A percentile compares a stretch with the other conserved stretches of the same genome.
phyloP scores from a whole-genome alignment of 1,140 invertebrate species.

The Ruditapes philippinarum region DNA sequence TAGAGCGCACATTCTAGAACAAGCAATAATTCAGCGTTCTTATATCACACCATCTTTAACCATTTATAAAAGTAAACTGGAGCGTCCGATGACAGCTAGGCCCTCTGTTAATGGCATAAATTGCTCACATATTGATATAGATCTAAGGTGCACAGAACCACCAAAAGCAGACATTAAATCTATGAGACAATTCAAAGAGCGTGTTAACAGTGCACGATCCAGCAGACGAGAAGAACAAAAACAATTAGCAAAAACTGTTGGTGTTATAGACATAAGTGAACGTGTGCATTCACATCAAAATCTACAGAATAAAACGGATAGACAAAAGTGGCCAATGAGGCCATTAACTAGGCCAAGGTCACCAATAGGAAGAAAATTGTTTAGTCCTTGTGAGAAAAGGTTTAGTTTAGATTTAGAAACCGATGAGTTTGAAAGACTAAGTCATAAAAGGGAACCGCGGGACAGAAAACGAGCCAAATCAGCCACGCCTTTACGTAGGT shows the following conservation, averaged over 20 bases:
- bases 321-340: slow-evolving; percentile 28
- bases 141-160: slow-evolving; percentile 29
- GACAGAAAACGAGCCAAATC: slow-evolving; percentile 28
- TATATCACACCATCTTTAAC: not conserved
- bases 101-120: not conserved
- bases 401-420: slow-evolving; percentile 33
- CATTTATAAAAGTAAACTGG: slow-evolving; percentile 40
- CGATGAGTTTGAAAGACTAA: not conserved
- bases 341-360: slow-evolving; percentile 50
- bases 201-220: slow-evolving; percentile 24
- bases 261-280: slow-evolving; percentile 37
- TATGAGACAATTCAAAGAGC: slow-evolving; percentile 16
- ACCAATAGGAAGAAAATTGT: slow-evolving; percentile 5
- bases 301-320: not conserved
- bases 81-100: slow-evolving; percentile 2
- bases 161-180: slow-evolving; percentile 52
- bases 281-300: not conserved
- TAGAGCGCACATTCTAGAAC: slow-evolving; percentile 20
- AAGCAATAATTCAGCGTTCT: slow-evolving; percentile 15
- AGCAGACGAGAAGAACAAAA: not conserved
- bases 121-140: slow-evolving; percentile 62
- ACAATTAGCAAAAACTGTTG: not conserved
- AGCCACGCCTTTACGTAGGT: not conserved
- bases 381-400: not conserved
- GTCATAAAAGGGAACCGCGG: not conserved